phyloP scores from a whole-genome alignment of 2,888 invertebrate species.

The Sphaeridia pumilis region DNA sequence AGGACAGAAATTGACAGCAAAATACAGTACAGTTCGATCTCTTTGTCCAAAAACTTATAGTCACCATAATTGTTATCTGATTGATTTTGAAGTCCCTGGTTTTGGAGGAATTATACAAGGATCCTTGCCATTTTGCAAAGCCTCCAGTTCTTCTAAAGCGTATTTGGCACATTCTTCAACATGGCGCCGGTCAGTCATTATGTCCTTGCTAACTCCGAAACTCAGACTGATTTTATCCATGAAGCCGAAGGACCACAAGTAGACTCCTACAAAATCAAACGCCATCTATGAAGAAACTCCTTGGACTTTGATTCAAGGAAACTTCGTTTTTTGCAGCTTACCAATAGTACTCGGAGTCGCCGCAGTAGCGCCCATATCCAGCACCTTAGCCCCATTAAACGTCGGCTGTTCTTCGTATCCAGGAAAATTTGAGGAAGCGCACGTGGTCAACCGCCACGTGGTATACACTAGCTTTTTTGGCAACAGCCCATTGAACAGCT shows the following conservation, averaged over 20 bases:
- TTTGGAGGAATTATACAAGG: not conserved
- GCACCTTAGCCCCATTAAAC: not conserved
- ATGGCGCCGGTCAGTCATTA: not conserved
- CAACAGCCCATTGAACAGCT: not conserved
- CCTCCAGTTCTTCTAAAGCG: not conserved
- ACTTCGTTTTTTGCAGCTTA: too few species aligned
- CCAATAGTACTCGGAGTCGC: not conserved
- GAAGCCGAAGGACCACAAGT: conserved; percentile 3
- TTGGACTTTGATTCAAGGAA: too few species aligned
- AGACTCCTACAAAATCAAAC: not conserved
- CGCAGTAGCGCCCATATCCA: not conserved
- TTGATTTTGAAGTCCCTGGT: not conserved
- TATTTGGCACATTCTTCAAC: not conserved
- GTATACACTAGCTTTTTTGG: not conserved
- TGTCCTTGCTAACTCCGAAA: conserved; percentile 5
- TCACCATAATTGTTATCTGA: too few species aligned
- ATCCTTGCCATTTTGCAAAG: not conserved
- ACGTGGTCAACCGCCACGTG: not conserved
- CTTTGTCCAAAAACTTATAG: too few species aligned
- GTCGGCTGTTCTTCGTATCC: not conserved
- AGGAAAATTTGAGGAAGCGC: not conserved
- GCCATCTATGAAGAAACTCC: too few species aligned
- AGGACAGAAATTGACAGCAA: too few species aligned
- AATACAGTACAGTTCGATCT: too few species aligned
- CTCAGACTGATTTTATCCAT: not conserved